Conservation (phyloP, 1,140 invertebrate species). For the Odontomachus brunneus region DNA sequence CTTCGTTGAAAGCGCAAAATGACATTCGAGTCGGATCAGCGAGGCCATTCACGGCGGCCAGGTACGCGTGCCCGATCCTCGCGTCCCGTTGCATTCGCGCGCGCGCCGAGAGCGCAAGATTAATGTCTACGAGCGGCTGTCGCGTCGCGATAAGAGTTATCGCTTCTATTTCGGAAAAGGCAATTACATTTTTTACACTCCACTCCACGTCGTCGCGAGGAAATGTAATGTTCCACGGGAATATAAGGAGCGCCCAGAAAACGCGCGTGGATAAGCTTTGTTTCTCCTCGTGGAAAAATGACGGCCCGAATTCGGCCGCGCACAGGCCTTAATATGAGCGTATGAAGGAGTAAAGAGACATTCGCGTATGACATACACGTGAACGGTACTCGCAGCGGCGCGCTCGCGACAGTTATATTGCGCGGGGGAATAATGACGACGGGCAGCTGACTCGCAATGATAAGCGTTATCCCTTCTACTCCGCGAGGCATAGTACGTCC, state of each 20-base stretch:
- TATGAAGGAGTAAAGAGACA: not conserved
- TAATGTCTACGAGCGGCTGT: conserved; percentile 37
- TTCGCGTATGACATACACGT: not conserved
- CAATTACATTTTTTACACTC: conserved; percentile 34
- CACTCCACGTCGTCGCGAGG: not conserved
- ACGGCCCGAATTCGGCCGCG: not conserved
- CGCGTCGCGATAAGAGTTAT: conserved; percentile 45
- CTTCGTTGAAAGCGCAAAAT: conserved; percentile 14
- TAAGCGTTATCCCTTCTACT: conserved; percentile 32
- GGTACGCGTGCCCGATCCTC: conserved; percentile 11
- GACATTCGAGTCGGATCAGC: conserved; percentile 41
- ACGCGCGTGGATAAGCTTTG: too few species aligned
- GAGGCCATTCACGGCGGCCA: not conserved
- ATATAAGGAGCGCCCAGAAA: not conserved
- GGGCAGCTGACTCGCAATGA: conserved; percentile 23
- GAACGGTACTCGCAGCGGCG: not conserved
- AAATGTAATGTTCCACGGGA: not conserved
- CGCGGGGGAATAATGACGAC: conserved; percentile 17
- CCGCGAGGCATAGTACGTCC: conserved; percentile 10
- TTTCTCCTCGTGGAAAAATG: too few species aligned
- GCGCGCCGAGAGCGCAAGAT: conserved; percentile 40
- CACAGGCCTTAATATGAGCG: not conserved
- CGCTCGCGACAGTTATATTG: conserved; percentile 3
- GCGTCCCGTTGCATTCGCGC: conserved; percentile 14
- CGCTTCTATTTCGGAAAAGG: conserved; percentile 1